Base-by-base conservation (phyloP, 2,797 vertebrate genomes). In the Chiroxiphia lanceolata region DNA sequence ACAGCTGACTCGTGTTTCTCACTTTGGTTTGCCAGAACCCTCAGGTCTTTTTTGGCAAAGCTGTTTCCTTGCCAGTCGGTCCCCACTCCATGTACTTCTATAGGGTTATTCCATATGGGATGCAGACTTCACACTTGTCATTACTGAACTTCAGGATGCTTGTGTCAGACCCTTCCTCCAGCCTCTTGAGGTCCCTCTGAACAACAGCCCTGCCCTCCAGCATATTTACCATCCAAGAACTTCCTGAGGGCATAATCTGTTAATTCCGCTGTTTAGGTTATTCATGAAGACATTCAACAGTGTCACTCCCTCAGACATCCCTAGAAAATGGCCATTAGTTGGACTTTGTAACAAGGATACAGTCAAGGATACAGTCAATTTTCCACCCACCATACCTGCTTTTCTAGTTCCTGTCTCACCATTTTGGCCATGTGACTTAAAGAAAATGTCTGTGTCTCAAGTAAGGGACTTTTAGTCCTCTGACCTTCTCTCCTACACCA, bases 211-310 rank as follows among this genome's bases (percentile, higher is more conserved):
- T 71, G 38, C 27, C 19, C 27, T 67, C 23, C 44, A 67, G 60
- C 44, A 5, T 19, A 15, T 1, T 54, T 61, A 29, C 34, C 2
- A 26, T 15, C 14, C 34, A 17, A 2, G 9, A 0, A 22, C 26
- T 45, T 38, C 45, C 47, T 67, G 56, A 47, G 51, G 22, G 4
- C 5, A 1, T 34, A 2, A 19, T 77, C 47, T 53, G 17, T 57
- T 31, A 53, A 31, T 53, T 26, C 38, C 54, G 7, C 13, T n/a
- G 15, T 38, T 59, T 15, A 25, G 63, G 54, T 34, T 38, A 9
- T 45, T 75, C 48, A 16, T 27, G 15, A 60, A 89, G 51, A 25
- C 8, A 16, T 42, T 61, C 31, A 64, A 3, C 26, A 61, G 54
- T 18, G 29, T 61, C 42, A 40, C 11, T 74, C 21, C 29, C 33